Base-by-base conservation (phyloP, 2,113 vertebrate species). In the Xerus inauris region DNA sequence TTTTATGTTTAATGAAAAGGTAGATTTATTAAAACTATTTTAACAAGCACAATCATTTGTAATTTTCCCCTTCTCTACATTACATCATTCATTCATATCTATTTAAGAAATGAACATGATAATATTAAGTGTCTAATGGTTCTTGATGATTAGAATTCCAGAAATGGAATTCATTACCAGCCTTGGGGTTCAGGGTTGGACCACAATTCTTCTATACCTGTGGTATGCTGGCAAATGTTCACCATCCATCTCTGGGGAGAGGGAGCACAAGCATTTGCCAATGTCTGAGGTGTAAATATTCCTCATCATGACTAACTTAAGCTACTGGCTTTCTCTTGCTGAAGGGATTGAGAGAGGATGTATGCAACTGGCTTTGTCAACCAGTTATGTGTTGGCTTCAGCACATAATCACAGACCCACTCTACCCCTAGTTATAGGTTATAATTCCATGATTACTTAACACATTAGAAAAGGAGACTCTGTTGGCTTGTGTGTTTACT, bases 1-100 rank as follows among this genome's bases (percentile, higher is more conserved):
- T 57, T 89, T 95, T 42, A 42, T 64, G 82, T 85, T 80, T 86
- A 83, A 51, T 62, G 32, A 87, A 96, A 87, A 92, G 9, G n/a
- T 57, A 45, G 28, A 87, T 92, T 91, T 94, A 72, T n/a, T 49
- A 83, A 86, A 89, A 91, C 13, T 89, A 62, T 8, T 42, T 89
- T 79, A 94, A 49, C 45, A 94, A 90, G 57, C 28, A 28, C 49
- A 79, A 40, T 24, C 9, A 59, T 88, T 95, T 86, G 76, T 24
- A 57, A 67, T 83, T 67, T 32, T 5, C 30, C 9, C 69, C 9
- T 80, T 40, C 40, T 77, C 32, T 80, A 14, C n/a, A 64, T 42
- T 62, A 22, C 14, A 51, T 77, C 47, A 40, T 59, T 75, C 86
- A 65, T 67, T 64, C 49, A 76, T 75, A 75, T 59, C 28, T 92